Conservation (phyloP, 2,888 invertebrate genomes). For the Chaitophorus viminalis region DNA sequence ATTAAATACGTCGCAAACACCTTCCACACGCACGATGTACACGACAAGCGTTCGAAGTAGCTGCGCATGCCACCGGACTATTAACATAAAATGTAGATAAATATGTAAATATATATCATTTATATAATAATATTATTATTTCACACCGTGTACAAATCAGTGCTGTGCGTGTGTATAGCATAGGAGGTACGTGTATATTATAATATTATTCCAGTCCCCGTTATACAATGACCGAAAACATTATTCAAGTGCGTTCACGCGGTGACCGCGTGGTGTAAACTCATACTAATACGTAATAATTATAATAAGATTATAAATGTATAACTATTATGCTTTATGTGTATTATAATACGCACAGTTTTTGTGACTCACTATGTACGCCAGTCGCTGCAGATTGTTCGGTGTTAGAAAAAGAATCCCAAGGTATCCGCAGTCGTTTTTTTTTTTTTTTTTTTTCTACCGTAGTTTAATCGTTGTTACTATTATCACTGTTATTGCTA, state of each 20-base stretch:
- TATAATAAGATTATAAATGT: too few species aligned
- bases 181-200: background rate
- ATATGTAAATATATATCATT: conserved; percentile 2
- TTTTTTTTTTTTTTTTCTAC: too few species aligned
- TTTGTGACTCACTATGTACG: background rate
- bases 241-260: background rate
- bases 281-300: too few species aligned
- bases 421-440: background rate
- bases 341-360: background rate
- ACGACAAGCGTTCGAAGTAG: background rate
- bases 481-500: background rate
- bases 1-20: background rate
- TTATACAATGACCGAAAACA: background rate
- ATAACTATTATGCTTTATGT: too few species aligned
- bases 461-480: too few species aligned
- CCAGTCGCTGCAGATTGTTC: background rate
- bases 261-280: too few species aligned
- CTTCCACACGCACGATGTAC: background rate
- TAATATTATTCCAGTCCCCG: background rate
- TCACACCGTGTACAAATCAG: background rate
- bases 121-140: background rate
- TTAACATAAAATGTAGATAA: conserved; percentile 6
- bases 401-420: background rate
- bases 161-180: background rate
- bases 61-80: background rate